These are phyloP conservation scores for Colletes collaris DNA, from an alignment of 2,888 invertebrate species.

Conservation along the genomic window DNA sequence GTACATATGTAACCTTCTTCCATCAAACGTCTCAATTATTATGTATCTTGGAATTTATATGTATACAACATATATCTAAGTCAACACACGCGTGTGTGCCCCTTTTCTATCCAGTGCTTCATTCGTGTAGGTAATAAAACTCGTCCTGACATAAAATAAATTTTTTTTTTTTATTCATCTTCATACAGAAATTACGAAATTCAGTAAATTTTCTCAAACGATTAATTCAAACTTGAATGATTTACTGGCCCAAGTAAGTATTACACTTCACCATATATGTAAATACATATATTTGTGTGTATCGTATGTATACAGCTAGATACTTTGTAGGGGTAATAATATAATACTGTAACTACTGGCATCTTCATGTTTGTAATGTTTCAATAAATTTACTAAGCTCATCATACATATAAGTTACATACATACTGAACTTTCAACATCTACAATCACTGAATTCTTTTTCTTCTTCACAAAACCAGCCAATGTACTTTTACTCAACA, in stretches of 20 bases:
- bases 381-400: slow-evolving; percentile 43
- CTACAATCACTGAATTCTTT: slow-evolving; percentile 66
- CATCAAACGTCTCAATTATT: no score
- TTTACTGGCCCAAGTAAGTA: slow-evolving; percentile 40
- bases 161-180: slow-evolving; percentile 23
- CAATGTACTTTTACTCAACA: slow-evolving; percentile 74
- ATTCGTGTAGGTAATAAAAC: background rate
- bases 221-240: slow-evolving; percentile 40
- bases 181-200: slow-evolving; percentile 15
- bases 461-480: slow-evolving; percentile 60
- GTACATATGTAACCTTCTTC: no score
- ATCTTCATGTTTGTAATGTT: slow-evolving; percentile 40
- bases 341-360: slow-evolving; percentile 66
- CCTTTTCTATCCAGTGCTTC: no score
- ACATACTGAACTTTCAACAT: slow-evolving; percentile 54
- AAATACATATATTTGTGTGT: slow-evolving; percentile 11
- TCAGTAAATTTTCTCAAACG: background rate
- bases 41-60: background rate
- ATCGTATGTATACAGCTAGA: slow-evolving; percentile 29
- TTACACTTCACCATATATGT: slow-evolving; percentile 23
- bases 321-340: slow-evolving; percentile 28
- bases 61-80: no score
- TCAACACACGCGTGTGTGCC: no score
- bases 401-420: slow-evolving; percentile 46
- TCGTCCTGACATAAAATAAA: slow-evolving; percentile 26